A percentile compares a stretch with the other conserved stretches of the same genome.
Conservation (phyloP, 2,113 vertebrate species). For the Numenius arquata region DNA sequence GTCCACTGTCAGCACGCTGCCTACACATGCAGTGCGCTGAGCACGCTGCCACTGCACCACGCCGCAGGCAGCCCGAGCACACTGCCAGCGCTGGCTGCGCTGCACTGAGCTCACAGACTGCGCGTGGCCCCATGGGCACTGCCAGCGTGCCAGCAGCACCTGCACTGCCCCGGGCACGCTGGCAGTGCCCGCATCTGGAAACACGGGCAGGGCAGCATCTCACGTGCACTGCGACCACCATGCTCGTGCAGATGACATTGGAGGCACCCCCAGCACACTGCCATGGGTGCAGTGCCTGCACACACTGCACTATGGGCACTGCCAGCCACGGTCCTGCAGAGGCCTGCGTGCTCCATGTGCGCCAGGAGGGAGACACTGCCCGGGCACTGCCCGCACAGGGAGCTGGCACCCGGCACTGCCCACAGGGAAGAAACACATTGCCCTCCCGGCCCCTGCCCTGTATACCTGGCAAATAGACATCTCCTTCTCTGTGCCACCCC, state of each 20-base stretch:
- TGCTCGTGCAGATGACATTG: not conserved
- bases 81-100: not conserved
- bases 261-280: not conserved
- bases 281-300: not conserved
- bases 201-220: not conserved
- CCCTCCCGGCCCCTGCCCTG: accelerated
- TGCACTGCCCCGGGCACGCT: accelerated
- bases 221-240: accelerated
- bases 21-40: not conserved
- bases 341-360: not conserved
- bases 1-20: not conserved
- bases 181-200: not conserved
- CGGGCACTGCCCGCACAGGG: not conserved
- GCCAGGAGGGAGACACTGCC: not conserved
- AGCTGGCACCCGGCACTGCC: not conserved
- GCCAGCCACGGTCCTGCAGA: not conserved
- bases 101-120: not conserved
- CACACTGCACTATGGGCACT: not conserved
- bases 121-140: accelerated
- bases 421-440: accelerated
- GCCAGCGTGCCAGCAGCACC: not conserved
- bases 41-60: not conserved
- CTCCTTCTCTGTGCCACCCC: too few relatives aligned
- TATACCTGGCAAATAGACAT: not conserved
- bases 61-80: not conserved